A percentile compares a stretch with the other conserved stretches of the same genome.
phyloP scores from a whole-genome alignment of 2,113 vertebrate species.

The Dromiciops gliroides region DNA sequence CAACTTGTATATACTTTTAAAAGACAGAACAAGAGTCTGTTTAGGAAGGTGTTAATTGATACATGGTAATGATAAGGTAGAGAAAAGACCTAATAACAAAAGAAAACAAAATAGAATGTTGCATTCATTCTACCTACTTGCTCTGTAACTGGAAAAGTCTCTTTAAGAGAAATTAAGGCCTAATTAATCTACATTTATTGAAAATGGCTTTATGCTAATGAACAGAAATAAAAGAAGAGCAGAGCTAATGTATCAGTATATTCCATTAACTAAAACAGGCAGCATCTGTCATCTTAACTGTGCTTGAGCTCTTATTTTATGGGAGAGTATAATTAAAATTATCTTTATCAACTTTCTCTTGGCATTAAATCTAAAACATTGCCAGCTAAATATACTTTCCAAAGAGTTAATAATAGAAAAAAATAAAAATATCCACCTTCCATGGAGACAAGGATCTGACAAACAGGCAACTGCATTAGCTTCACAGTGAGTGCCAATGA shows the following conservation, averaged over 20 bases:
- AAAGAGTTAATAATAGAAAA: constrained; percentile 67
- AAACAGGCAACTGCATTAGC: constrained; percentile 86
- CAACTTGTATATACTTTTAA: neutral
- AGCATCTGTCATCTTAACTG: constrained; percentile 81
- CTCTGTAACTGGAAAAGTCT: constrained; percentile 60
- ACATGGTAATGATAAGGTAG: neutral
- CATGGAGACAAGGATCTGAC: constrained; percentile 88
- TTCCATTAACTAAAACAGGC: constrained; percentile 81
- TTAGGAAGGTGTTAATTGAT: constrained; percentile 41
- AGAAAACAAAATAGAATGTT: constrained; percentile 46
- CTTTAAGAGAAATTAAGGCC: constrained; percentile 79
- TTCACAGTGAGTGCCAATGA: constrained; percentile 85
- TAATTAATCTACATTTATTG: constrained; percentile 79
- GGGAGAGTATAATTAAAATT: constrained; percentile 82
- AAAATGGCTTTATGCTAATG: constrained; percentile 82
- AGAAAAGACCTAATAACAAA: neutral
- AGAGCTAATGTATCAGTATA: constrained; percentile 80
- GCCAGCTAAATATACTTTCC: constrained; percentile 62
- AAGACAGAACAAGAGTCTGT: constrained; percentile 2
- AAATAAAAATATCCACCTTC: constrained; percentile 84
- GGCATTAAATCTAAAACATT: constrained; percentile 75
- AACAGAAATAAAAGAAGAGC: constrained; percentile 81
- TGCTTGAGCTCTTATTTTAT: constrained; percentile 69
- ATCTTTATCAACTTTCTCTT: constrained; percentile 77
- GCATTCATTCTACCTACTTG: constrained; percentile 56